phyloP scores from a whole-genome alignment of 2,113 vertebrate species.

The Eptesicus fuscus region DNA sequence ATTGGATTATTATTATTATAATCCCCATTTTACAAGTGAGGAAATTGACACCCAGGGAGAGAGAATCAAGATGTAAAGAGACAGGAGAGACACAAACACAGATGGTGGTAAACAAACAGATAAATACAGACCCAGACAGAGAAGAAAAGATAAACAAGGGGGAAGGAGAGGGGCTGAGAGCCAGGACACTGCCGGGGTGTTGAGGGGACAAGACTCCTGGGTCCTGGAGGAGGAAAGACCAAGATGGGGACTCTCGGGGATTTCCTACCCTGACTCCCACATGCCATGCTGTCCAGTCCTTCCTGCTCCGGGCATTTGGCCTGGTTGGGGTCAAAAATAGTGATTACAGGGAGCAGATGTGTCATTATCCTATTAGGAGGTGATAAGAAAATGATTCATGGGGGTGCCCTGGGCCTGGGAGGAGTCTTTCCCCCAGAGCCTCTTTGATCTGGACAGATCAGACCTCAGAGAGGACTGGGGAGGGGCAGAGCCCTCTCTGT shows the following conservation, averaged over 20 bases:
- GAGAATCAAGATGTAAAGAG: slow-evolving; percentile 34
- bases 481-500: background rate
- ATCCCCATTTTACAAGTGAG: slow-evolving; percentile 57
- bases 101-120: background rate
- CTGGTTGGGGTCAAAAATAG: slow-evolving; percentile 22
- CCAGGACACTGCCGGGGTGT: background rate
- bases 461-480: background rate
- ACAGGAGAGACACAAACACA: background rate
- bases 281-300: background rate
- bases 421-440: background rate
- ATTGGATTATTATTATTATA: slow-evolving; percentile 6
- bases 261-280: background rate
- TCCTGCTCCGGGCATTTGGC: background rate
- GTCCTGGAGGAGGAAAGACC: background rate
- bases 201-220: background rate
- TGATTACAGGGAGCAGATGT: slow-evolving; percentile 28
- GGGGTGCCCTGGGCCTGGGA: background rate
- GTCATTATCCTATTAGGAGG: slow-evolving; percentile 44
- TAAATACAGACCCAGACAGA: background rate
- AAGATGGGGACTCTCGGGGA: background rate
- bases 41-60: slow-evolving; percentile 41
- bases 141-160: background rate
- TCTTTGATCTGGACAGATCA: slow-evolving; percentile 37
- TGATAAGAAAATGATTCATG: slow-evolving; percentile 57
- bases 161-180: background rate